A percentile compares a stretch with the other conserved stretches of the same genome.
These are phyloP conservation scores for Calameuta pallipes DNA, from an alignment of 2,888 invertebrate genomes.

Conservation along the genomic window DNA sequence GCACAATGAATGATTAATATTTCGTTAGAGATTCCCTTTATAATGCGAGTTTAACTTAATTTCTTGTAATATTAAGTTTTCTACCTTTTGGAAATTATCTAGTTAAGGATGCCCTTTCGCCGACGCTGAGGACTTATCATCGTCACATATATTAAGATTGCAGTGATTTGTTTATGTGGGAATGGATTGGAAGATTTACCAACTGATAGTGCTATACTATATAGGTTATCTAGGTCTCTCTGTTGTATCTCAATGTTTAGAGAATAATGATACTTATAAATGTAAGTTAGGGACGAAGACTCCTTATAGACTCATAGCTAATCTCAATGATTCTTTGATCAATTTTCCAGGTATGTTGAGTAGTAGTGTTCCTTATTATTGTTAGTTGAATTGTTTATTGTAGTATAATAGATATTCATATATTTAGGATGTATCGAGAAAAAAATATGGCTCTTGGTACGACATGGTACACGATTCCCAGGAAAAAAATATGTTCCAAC, in stretches of 20 bases:
- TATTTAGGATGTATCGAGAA: slow-evolving; percentile 72
- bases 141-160: not conserved
- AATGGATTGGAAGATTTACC: not conserved
- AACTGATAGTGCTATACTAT: not conserved
- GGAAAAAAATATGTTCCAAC: slow-evolving; percentile 70
- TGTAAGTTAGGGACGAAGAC: slow-evolving; percentile 76
- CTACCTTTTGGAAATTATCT: not conserved
- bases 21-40: not conserved
- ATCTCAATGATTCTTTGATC: slow-evolving; percentile 72
- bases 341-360: slow-evolving; percentile 70
- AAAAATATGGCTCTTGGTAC: slow-evolving; percentile 80
- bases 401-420: slow-evolving; percentile 4
- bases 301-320: slow-evolving; percentile 78
- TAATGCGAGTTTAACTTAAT: not conserved
- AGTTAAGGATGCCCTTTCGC: not conserved
- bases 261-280: slow-evolving; percentile 44
- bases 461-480: slow-evolving; percentile 85
- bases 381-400: not conserved
- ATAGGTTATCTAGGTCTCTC: slow-evolving; percentile 40
- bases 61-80: not conserved
- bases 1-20: not conserved
- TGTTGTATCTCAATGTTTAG: slow-evolving; percentile 65
- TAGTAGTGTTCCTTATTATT: slow-evolving; percentile 1
- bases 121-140: not conserved
- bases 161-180: not conserved